Percentiles rank a stretch among this genome's conserved stretches.
Evolutionary conservation across 2,113 vertebrate genomes (phyloP).

Genomic region (Corapipo altera): DNA sequence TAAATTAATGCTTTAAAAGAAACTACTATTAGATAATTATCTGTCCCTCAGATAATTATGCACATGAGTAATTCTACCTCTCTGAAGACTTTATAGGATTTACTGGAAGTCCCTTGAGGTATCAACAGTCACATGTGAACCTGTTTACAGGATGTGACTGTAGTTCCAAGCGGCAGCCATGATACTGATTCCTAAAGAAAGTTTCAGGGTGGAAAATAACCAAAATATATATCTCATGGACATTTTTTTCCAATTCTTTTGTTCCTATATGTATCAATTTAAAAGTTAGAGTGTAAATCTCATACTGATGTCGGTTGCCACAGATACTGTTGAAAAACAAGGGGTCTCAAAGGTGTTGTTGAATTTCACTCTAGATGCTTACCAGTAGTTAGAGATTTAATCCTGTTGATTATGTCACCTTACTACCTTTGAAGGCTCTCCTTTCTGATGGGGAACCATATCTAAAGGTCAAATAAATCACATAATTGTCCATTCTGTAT

Average conservation of each 20-base stretch:
- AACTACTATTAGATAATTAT: slow-evolving; percentile 17
- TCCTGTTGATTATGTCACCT: not conserved
- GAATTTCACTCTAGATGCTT: not conserved
- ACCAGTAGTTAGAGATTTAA: not conserved
- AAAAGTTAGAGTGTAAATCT: not conserved
- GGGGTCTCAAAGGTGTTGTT: not conserved
- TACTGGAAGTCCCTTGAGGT: not conserved
- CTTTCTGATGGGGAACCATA: not conserved
- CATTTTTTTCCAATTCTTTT: not conserved
- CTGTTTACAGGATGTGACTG: not conserved
- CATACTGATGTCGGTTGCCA: rapidly evolving
- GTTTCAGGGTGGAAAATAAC: not conserved
- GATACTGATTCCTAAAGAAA: not conserved
- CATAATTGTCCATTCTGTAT: not conserved
- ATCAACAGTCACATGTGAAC: not conserved
- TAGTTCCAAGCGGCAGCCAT: not conserved
- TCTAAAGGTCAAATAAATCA: not conserved
- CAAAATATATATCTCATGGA: not conserved
- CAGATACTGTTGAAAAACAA: not conserved
- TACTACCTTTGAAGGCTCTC: not conserved
- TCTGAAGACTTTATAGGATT: slow-evolving; percentile 5
- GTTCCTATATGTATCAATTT: not conserved
- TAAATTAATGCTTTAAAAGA: slow-evolving; percentile 31
- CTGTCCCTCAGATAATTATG: slow-evolving; percentile 23
- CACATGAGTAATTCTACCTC: not conserved